phyloP scores from a whole-genome alignment of 2,888 invertebrate genomes.

The Stictocephala bisonia region DNA sequence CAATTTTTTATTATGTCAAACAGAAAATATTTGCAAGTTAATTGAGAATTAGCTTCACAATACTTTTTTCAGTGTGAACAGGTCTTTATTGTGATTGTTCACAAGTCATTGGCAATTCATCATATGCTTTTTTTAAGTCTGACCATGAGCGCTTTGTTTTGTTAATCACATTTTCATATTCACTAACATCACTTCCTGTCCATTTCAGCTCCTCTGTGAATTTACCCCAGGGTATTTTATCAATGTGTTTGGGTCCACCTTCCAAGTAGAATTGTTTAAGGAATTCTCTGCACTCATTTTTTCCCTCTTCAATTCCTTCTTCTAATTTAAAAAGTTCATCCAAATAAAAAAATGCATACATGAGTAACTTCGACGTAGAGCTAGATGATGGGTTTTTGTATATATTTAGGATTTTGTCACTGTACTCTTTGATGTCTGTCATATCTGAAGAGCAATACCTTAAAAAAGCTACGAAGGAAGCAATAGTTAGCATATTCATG shows the following conservation, averaged over 20 bases:
- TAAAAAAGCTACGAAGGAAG: too few relatives aligned
- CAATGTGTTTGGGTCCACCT: conserved; percentile 25
- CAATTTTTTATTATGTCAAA: too few relatives aligned
- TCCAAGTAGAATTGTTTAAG: conserved; percentile 10
- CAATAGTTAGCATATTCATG: too few relatives aligned
- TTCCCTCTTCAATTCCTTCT: conserved; percentile 22
- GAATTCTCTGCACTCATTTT: conserved; percentile 11
- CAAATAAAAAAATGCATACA: conserved; percentile 32
- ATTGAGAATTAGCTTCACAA: too few relatives aligned
- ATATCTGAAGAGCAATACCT: not conserved
- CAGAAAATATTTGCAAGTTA: too few relatives aligned
- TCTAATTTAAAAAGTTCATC: conserved; percentile 28
- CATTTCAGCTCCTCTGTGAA: conserved; percentile 1
- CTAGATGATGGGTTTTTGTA: conserved; percentile 11
- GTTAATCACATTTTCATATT: conserved; percentile 12
- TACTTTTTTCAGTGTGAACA: too few relatives aligned
- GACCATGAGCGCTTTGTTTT: conserved; percentile 21
- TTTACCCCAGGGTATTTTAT: conserved; percentile 11
- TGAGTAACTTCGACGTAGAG: not conserved
- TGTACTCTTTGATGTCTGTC: conserved; percentile 28
- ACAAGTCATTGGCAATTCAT: too few relatives aligned
- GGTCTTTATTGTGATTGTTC: too few relatives aligned
- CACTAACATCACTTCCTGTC: conserved; percentile 2
- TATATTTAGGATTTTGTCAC: conserved; percentile 14
- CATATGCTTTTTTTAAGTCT: not conserved